Conservation (phyloP, 2,113 vertebrate genomes). For the Odocoileus virginianus region DNA sequence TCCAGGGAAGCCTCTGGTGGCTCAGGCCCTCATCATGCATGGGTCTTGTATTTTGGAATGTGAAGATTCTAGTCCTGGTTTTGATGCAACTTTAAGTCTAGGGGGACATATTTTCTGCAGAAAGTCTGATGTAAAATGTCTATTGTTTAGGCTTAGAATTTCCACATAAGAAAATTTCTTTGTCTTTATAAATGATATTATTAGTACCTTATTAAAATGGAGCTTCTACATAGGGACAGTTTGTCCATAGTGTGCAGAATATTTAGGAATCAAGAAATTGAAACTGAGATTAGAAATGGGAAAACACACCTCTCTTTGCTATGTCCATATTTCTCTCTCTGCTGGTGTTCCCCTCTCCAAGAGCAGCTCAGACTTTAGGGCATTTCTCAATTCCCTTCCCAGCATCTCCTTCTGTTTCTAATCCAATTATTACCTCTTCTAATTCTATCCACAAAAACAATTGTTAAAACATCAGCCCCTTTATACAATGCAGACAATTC, state of each 20-base stretch:
- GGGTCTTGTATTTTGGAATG: not conserved
- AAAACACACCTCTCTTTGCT: not conserved
- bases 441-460: not conserved
- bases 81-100: not conserved
- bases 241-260: not conserved
- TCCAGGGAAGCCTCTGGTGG: not conserved
- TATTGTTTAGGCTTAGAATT: not conserved
- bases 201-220: not conserved
- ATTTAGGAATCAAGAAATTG: not conserved
- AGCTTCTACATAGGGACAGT: rapidly evolving
- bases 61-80: too few relatives aligned
- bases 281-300: not conserved
- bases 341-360: not conserved
- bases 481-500: not conserved
- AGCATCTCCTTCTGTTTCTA: not conserved
- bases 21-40: not conserved
- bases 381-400: rapidly evolving
- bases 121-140: not conserved
- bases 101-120: not conserved
- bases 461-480: not conserved
- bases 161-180: not conserved
- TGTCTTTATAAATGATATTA: not conserved
- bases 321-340: not conserved
- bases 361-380: too few relatives aligned
- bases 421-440: not conserved